A percentile compares a stretch with the other conserved stretches of the same genome.
phyloP scores from a whole-genome alignment of 2,113 vertebrate species.

The Galemys pyrenaicus region DNA sequence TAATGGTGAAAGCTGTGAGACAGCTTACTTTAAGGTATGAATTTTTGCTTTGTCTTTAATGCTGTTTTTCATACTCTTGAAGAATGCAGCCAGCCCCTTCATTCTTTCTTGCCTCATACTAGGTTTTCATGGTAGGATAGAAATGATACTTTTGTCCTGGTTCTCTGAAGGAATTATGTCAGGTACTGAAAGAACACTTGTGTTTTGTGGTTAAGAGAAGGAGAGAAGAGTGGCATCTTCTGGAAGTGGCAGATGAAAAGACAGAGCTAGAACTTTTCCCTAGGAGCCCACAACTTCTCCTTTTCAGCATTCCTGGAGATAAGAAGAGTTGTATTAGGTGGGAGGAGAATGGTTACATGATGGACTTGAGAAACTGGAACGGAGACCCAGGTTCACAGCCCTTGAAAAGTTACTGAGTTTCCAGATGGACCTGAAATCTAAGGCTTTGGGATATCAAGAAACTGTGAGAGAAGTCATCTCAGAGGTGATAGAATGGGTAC shows the following conservation, averaged over 20 bases:
- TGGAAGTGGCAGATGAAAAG: not conserved
- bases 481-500: not conserved
- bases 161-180: not conserved
- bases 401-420: not conserved
- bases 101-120: not conserved
- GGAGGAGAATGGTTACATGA: fast-evolving
- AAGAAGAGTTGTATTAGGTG: not conserved
- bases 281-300: not conserved
- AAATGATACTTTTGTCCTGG: not conserved
- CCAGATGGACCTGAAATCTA: not conserved
- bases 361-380: not conserved
- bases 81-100: not conserved
- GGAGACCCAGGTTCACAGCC: not conserved
- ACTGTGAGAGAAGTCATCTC: not conserved
- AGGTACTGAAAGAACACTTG: not conserved
- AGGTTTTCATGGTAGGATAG: not conserved
- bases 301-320: not conserved
- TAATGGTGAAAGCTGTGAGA: not conserved
- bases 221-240: fast-evolving
- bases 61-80: not conserved
- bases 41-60: not conserved
- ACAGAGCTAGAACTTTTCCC: not conserved
- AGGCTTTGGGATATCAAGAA: not conserved
- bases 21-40: not conserved
- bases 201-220: not conserved